These are phyloP conservation scores for Protophormia terraenovae DNA, from an alignment of 2,888 invertebrate genomes.

Conservation along the genomic window DNA sequence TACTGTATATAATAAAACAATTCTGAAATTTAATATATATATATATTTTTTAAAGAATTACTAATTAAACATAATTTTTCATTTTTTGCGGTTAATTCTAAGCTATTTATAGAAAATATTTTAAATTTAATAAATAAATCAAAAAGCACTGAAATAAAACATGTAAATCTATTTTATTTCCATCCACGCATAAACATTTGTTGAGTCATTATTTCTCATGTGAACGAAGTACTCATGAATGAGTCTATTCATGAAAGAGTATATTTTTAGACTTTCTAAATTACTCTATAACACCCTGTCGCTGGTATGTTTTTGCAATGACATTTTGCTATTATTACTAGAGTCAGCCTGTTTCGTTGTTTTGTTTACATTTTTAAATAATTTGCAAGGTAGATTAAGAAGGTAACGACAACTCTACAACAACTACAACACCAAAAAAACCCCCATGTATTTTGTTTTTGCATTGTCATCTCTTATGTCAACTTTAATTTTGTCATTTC, in stretches of 20 bases:
- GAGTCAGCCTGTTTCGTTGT: constrained; percentile 3
- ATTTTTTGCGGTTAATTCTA: constrained; percentile 28
- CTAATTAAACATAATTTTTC: background rate
- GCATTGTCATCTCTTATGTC: too few species aligned
- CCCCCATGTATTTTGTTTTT: too few species aligned
- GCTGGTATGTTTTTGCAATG: background rate
- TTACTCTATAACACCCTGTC: background rate
- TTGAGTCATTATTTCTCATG: background rate
- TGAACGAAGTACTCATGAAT: too few species aligned
- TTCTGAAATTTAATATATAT: constrained; percentile 7
- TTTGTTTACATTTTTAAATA: constrained; percentile 41
- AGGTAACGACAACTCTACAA: too few species aligned
- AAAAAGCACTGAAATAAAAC: constrained; percentile 11
- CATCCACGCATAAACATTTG: background rate
- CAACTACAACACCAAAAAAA: too few species aligned
- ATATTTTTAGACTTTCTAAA: too few species aligned
- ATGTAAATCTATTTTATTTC: background rate
- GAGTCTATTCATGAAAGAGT: too few species aligned
- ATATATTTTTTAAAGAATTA: background rate
- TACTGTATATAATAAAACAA: constrained; percentile 6
- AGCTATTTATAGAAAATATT: constrained; percentile 16
- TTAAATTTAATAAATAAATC: background rate
- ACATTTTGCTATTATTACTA: background rate
- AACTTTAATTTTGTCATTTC: too few species aligned
- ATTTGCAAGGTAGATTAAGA: too few species aligned